Conservation (phyloP, 2,113 vertebrate genomes). For the Apistogramma diplotaenia region DNA sequence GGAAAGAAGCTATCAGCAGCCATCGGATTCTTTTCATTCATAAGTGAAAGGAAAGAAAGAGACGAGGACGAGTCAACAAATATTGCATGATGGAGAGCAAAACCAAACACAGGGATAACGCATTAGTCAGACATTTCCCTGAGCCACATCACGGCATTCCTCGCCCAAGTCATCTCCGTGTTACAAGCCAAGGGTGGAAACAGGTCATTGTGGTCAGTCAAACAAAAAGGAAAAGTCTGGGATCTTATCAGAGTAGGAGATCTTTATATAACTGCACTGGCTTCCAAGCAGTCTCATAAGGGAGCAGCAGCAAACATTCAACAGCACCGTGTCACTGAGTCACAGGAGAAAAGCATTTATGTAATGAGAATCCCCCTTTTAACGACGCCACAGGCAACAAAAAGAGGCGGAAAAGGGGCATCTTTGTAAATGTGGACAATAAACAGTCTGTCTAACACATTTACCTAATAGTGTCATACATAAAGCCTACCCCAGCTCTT, state of each 20-base stretch:
- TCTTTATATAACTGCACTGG: slow-evolving; percentile 6
- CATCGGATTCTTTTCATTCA: neutral
- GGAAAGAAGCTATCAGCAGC: neutral
- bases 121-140: neutral
- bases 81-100: neutral
- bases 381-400: neutral
- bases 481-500: neutral
- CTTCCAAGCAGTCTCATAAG: slow-evolving; percentile 8
- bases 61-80: neutral
- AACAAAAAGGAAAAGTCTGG: slow-evolving; percentile 20
- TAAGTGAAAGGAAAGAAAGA: neutral
- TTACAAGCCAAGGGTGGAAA: neutral
- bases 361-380: slow-evolving; percentile 36
- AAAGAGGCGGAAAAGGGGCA: slow-evolving; percentile 18
- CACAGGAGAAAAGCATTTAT: slow-evolving; percentile 25
- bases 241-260: slow-evolving; percentile 37
- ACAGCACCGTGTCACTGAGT: slow-evolving; percentile 31
- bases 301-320: slow-evolving; percentile 9
- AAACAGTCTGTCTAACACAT: slow-evolving; percentile 44
- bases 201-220: slow-evolving; percentile 16
- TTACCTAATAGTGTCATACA: slow-evolving; percentile 32
- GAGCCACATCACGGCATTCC: neutral
- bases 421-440: slow-evolving; percentile 48
- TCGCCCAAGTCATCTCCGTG: neutral
- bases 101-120: neutral